phyloP scores from a whole-genome alignment of 2,888 invertebrate genomes.

The Pachymerium ferrugineum region DNA sequence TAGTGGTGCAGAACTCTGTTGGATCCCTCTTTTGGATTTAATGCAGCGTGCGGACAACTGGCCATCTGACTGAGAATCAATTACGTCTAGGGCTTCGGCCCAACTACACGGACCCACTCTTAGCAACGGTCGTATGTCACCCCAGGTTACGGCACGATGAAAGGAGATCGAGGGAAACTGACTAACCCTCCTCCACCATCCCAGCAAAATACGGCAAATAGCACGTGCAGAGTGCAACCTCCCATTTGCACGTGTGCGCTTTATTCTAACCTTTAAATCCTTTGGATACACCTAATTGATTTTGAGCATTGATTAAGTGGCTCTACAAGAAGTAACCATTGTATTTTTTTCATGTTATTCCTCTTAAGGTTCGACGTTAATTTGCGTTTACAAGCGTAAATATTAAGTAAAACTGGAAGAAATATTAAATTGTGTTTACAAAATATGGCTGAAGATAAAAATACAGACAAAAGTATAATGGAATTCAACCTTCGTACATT shows the following conservation, averaged over 20 bases:
- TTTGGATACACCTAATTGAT: background rate
- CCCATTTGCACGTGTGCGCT: background rate
- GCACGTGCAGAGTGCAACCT: background rate
- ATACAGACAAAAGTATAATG: too few relatives aligned
- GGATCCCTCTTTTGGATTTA: background rate
- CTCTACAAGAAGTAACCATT: background rate
- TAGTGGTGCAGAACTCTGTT: slow-evolving; percentile 2
- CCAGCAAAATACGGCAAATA: background rate
- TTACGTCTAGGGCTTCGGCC: background rate
- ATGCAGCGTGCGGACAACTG: slow-evolving; percentile 2
- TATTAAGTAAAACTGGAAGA: too few relatives aligned
- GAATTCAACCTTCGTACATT: too few relatives aligned
- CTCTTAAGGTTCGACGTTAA: too few relatives aligned
- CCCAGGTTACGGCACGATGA: slow-evolving; percentile 2
- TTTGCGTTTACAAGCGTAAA: too few relatives aligned
- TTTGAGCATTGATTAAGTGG: background rate
- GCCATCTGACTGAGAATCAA: slow-evolving; percentile 2
- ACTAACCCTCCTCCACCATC: background rate
- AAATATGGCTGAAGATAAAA: too few relatives aligned
- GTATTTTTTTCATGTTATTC: too few relatives aligned
- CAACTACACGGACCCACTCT: background rate
- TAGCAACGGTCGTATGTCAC: slow-evolving; percentile 2
- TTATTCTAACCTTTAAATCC: background rate
- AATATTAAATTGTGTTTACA: too few relatives aligned
- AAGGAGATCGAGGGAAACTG: background rate